Evolutionary conservation across 1,140 invertebrate genomes (phyloP), one percentile per base, ranked within the genome.

Genomic region (Polyergus mexicanus): DNA sequence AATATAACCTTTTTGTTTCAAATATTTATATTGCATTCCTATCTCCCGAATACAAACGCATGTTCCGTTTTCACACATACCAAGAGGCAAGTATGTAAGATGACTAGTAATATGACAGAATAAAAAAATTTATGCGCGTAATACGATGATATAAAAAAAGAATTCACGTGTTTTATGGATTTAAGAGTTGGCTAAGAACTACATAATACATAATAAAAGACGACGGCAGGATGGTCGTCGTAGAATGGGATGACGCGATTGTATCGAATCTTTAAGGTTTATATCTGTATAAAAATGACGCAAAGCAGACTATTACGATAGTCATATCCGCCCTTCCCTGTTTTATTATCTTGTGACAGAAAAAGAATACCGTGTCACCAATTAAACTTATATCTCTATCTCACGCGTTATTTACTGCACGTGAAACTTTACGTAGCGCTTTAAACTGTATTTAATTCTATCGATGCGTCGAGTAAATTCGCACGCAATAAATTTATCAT

Each of bases 161-260:
- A 13, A 83, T 74, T 72, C 25, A 51, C 60, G 11, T 60, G 41
- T 83, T 83, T 83, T 62, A 83, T 62, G 38, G 78, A 72, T 44
- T 44, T 56, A 54, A 60, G 51, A 83, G 68, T 60, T 72, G 68
- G n/a, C 68, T 47, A 11, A 28, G 11, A 19, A 11, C 8, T 47
- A 32, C 19, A 25, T 44, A 32, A 60, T 35, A 32, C 22, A 28
- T 58, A 60, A 72, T 44, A 38, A 11, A 72, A 58, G 22, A 71
- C 35, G 51, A 44, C 35, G 8, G 25, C 38, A 51, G 19, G 4
- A 41, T 25, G n/a, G 10, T 35, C 10, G 19, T 66, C 63, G 11
- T 13, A 63, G 16, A 16, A 2, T 13, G 44, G 8, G 1, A 81
- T 78, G 28, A 68, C n/a, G 44, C 25, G 75, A 56, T 28, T 7